phyloP scores from a whole-genome alignment of 2,113 vertebrate species.

The Anhinga rufa region DNA sequence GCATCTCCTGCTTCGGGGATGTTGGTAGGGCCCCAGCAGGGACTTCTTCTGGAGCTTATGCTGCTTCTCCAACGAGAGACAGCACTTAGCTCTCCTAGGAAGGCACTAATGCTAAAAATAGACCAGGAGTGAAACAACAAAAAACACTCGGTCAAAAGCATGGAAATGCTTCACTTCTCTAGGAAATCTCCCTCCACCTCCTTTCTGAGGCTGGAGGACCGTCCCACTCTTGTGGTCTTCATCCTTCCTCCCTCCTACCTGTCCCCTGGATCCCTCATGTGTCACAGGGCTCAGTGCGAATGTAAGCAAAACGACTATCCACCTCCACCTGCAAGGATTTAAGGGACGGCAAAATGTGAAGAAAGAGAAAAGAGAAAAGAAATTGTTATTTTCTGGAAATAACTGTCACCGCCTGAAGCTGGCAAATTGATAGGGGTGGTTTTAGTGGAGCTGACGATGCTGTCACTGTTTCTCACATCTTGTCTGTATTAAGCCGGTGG shows the following conservation, averaged over 20 bases:
- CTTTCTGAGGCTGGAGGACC: neutral
- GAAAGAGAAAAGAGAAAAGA: neutral
- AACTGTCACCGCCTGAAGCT: accelerated
- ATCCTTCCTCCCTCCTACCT: neutral
- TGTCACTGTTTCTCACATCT: neutral
- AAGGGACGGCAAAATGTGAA: neutral
- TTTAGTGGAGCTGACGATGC: neutral
- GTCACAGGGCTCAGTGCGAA: accelerated
- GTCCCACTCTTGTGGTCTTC: neutral
- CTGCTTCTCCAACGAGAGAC: accelerated
- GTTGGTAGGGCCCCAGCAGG: neutral
- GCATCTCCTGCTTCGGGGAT: neutral
- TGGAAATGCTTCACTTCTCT: neutral
- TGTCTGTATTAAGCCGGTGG: neutral
- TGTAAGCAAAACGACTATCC: accelerated
- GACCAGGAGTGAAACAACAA: neutral
- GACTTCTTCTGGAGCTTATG: neutral
- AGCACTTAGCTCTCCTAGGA: neutral
- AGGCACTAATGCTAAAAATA: neutral
- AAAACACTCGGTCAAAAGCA: neutral
- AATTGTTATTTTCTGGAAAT: neutral
- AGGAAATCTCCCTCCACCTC: neutral
- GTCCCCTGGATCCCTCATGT: accelerated
- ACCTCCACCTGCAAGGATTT: neutral
- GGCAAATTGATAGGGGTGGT: too few relatives aligned